Percentiles rank a stretch among this genome's conserved stretches.
Evolutionary conservation across 2,888 invertebrate species (phyloP).

Genomic region (Cantharis nigra): DNA sequence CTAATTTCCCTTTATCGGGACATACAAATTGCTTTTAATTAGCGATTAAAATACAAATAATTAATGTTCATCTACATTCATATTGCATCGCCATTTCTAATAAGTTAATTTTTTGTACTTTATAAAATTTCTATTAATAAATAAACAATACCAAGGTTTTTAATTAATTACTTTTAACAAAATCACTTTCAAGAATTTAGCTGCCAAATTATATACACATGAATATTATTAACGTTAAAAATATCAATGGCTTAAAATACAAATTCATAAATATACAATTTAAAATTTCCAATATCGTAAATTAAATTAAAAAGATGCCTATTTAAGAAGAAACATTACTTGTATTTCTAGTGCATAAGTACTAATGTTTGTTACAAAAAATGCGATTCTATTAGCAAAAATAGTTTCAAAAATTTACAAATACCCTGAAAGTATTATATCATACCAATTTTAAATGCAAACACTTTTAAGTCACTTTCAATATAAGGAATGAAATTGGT

Average conservation of each 20-base stretch:
- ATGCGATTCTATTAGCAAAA: neutral
- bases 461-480: constrained; percentile 15
- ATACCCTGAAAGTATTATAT: neutral
- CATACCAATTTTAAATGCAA: neutral
- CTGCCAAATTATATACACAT: constrained; percentile 9
- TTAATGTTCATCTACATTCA: neutral
- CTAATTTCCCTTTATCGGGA: neutral
- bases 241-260: neutral
- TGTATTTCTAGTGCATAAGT: neutral
- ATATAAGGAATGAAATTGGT: constrained; percentile 15
- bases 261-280: neutral
- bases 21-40: neutral
- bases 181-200: neutral
- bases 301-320: neutral
- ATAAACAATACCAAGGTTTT: neutral
- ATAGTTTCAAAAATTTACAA: neutral
- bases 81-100: neutral
- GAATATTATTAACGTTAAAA: neutral
- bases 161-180: neutral
- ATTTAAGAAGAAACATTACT: neutral
- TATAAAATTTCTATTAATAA: neutral
- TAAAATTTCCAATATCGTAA: neutral
- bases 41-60: neutral
- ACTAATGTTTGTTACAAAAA: neutral
- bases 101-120: neutral